These are phyloP conservation scores for Oreotrochilus melanogaster DNA, from an alignment of 2,113 vertebrate genomes.

Conservation along the genomic window DNA sequence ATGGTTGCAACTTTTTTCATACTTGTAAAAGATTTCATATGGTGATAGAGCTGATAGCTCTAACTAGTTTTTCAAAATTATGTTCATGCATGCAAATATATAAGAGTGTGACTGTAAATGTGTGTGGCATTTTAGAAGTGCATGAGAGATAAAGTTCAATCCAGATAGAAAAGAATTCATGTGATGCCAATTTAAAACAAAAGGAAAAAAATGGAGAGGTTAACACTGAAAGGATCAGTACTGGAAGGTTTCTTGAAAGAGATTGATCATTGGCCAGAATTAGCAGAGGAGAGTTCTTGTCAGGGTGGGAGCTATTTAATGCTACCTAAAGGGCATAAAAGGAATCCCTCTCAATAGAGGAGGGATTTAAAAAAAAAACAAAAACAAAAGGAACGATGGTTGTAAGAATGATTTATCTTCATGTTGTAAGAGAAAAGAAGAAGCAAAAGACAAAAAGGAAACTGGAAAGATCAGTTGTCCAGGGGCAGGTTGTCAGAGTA, in stretches of 20 bases:
- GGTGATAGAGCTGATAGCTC: not conserved
- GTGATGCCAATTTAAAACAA: not conserved
- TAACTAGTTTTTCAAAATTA: not conserved
- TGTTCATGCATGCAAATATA: not conserved
- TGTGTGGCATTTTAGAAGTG: not conserved
- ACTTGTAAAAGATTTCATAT: too few relatives aligned
- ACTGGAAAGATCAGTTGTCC: not conserved
- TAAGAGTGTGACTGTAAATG: not conserved
- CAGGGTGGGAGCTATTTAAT: not conserved
- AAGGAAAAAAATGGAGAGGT: not conserved
- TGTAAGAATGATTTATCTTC: not conserved
- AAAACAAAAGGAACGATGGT: not conserved
- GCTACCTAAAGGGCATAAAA: not conserved
- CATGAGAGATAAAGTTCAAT: not conserved
- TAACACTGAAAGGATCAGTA: not conserved
- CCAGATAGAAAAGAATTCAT: not conserved
- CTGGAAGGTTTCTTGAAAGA: not conserved
- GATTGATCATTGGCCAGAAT: not conserved
- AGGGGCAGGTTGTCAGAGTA: not conserved
- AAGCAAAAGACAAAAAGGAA: not conserved
- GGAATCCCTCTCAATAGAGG: not conserved
- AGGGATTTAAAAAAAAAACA: not conserved
- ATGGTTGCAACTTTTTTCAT: not conserved
- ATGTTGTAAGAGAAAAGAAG: not conserved
- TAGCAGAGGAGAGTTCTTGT: not conserved